These are phyloP conservation scores for Koerneria pararmatus DNA, from an alignment of 2,888 invertebrate genomes.

Conservation along the genomic window DNA sequence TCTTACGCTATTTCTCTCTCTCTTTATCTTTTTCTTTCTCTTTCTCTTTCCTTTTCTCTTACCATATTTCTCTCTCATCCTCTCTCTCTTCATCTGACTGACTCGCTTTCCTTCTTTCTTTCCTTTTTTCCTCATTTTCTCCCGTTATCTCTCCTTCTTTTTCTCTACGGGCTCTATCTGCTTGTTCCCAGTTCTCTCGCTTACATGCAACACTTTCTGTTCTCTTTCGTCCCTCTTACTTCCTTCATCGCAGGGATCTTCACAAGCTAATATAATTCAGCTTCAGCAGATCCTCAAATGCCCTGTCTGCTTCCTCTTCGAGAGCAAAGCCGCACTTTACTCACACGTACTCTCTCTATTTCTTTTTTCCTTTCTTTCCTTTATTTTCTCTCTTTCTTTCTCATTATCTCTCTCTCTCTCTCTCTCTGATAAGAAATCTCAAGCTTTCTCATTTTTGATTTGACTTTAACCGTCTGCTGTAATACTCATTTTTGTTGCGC, in stretches of 20 bases:
- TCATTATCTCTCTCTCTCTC: background rate
- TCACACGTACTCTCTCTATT: background rate
- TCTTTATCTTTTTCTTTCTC: conserved; percentile 7
- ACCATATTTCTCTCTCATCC: conserved; percentile 2
- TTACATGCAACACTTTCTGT: background rate
- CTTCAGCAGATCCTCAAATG: too few species aligned
- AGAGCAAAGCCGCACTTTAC: background rate
- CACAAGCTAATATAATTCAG: background rate
- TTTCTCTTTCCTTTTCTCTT: conserved; percentile 7
- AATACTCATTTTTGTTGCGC: too few species aligned
- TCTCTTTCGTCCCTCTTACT: background rate
- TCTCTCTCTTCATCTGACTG: conserved; percentile 4
- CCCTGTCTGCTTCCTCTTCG: background rate
- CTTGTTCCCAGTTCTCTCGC: background rate
- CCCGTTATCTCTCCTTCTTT: background rate
- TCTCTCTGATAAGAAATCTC: too few species aligned
- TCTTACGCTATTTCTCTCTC: background rate
- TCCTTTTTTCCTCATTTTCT: background rate
- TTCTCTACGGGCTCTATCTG: background rate
- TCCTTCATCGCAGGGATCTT: background rate
- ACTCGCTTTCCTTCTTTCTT: background rate
- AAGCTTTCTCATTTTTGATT: too few species aligned
- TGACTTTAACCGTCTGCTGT: too few species aligned
- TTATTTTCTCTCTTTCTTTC: background rate
- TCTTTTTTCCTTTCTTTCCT: background rate